Base-by-base conservation (phyloP, 2,113 vertebrate genomes). In the Mirza zaza region DNA sequence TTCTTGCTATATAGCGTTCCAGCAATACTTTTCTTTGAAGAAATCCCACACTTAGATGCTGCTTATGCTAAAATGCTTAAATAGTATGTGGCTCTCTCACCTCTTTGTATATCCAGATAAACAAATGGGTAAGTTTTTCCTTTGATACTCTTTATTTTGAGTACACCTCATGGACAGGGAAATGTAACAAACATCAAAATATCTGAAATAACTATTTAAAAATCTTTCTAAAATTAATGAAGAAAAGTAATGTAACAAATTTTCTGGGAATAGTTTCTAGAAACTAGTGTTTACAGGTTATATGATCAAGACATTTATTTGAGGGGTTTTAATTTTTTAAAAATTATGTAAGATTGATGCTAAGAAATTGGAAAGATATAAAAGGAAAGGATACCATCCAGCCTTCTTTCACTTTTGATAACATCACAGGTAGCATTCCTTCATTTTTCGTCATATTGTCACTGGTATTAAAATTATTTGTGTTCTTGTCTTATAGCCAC, bases 11-110 rank as follows among this genome's bases (percentile, higher is more conserved):
- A 67, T 23, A 76, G 12, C 20, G 29, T 45, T 57, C 14, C 5
- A 29, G 21, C 8, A 90, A 87, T 79, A 76, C 84, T 96, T 96
- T 79, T 29, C 15, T 90, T 82, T 94, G n/a, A 57, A 70, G 8
- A 82, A 95, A 93, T 52, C 17, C 32, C 20, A 50, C 18, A 48
- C 4, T 75, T 39, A 65, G 34, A 71, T 42, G 18, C 2, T 29
- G 36, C n/a, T 87, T 95, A 42, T 70, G 32, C 11, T 82, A 61
- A 87, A 92, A 81, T 90, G 1, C 18, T 59, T 92, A 75, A 89
- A 29, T 29, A 80, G 25, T 8, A 39, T 63, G 73, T 61, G 7
- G 21, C 45, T 90, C 63, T 65, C 3, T 59, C 10, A 68, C 13
- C 32, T 29, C 20, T 55, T 70, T 12, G 9, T 10, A 63, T 73